Evolutionary conservation across 2,888 invertebrate species (phyloP).

Genomic region (Argyresthia goedartella): DNA sequence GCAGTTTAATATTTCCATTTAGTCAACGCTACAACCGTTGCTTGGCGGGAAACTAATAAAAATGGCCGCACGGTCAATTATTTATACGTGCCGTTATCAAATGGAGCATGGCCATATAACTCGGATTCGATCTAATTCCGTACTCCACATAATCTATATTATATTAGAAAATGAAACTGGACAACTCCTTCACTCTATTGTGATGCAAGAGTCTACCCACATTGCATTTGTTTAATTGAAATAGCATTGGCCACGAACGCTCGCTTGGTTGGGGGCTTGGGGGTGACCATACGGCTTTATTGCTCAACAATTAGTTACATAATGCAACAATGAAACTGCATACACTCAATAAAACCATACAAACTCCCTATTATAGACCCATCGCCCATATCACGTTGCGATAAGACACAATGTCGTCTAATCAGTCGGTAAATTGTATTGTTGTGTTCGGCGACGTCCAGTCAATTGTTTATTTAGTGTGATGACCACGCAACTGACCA

Average conservation of each 20-base stretch:
- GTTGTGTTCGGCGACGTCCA: background rate
- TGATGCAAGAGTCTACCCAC: too few species aligned
- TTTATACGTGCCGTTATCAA: too few species aligned
- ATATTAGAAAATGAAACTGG: too few species aligned
- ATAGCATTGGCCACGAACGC: background rate
- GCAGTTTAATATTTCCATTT: too few species aligned
- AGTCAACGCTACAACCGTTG: too few species aligned
- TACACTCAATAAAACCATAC: background rate
- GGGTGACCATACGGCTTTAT: conserved; percentile 42
- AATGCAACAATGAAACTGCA: conserved; percentile 5
- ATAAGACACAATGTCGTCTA: background rate
- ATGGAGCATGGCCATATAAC: too few species aligned
- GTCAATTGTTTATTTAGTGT: conserved; percentile 19
- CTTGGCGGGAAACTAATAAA: too few species aligned
- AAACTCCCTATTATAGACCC: background rate
- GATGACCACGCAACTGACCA: conserved; percentile 36
- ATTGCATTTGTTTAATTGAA: conserved; percentile 2
- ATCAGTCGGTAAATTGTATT: background rate
- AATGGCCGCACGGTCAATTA: too few species aligned
- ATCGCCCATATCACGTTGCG: background rate
- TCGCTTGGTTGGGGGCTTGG: too few species aligned
- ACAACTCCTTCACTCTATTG: too few species aligned
- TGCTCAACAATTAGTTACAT: conserved; percentile 41
- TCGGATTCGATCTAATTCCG: too few species aligned
- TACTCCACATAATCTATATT: too few species aligned